Percentiles rank a stretch among this genome's conserved stretches.
phyloP scores from a whole-genome alignment of 1,140 invertebrate species.

The Meteorus sp. region DNA sequence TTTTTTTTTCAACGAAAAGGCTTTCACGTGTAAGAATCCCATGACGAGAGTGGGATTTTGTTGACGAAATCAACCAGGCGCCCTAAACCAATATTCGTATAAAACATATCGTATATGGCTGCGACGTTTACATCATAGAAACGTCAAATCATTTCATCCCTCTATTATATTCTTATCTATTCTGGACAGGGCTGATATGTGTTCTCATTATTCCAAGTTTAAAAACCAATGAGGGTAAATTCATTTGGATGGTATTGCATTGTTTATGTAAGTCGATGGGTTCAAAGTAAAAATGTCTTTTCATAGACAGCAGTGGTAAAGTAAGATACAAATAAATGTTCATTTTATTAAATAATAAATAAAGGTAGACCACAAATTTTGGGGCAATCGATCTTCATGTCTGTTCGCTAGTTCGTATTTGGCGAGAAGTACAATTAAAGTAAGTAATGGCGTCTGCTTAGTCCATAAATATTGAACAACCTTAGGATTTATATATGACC shows the following conservation, averaged over 20 bases:
- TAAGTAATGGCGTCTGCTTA: slow-evolving; percentile 22
- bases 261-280: neutral
- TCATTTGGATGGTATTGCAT: neutral
- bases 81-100: slow-evolving; percentile 34
- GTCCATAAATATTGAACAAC: slow-evolving; percentile 35
- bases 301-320: neutral
- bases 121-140: too few species aligned
- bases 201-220: too few species aligned
- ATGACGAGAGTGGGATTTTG: slow-evolving; percentile 23
- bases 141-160: slow-evolving; percentile 15
- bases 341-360: too few species aligned
- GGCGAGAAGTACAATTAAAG: slow-evolving; percentile 29
- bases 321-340: neutral
- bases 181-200: too few species aligned
- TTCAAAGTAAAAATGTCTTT: neutral
- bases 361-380: slow-evolving; percentile 9
- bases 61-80: slow-evolving; percentile 25
- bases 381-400: neutral
- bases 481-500: slow-evolving; percentile 4
- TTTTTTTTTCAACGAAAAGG: slow-evolving; percentile 22
- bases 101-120: too few species aligned
- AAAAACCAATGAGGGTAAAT: neutral
- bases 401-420: slow-evolving; percentile 1
- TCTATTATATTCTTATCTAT: neutral
- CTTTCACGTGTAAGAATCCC: slow-evolving; percentile 30